Evolutionary conservation across 53 echinoderm and acorn worm genomes (phyloP), one percentile per base, ranked within the genome.

Genomic region (Holothuria scabra): DNA sequence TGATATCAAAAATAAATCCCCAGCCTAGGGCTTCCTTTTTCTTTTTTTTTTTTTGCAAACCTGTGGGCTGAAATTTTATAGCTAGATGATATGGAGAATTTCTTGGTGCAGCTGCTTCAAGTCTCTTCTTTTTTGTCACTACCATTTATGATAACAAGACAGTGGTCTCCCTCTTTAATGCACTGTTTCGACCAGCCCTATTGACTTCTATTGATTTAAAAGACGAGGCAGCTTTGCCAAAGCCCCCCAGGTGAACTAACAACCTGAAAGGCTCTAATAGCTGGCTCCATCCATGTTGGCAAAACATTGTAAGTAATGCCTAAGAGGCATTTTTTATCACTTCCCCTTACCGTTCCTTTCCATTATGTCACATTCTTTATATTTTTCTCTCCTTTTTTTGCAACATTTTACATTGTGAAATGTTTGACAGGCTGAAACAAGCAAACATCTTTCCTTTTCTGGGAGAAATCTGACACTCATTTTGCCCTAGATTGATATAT

Each of bases 291-390:
- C 19, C 72, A 46, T 72, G 72, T 46, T 72, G 46, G 72, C 72
- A 72, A 44, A 72, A 72, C 72, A 72, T 72, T 72, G 72, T 72
- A 72, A 72, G 72, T 72, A 46, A 72, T 72, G 72, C 72, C 72
- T 72, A 72, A 25, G 24, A 72, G 72, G 72, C 72, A 72, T 72
- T 72, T 72, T 49, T 28, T 23, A 72, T 72, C 32, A 72, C 48
- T 72, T 72, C 37, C 72, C 25, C 9, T 38, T 1, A 72, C n/a
- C 12, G 48, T 67, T 72, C 46, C 23, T 49, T 72, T 72, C 28
- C 72, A 22, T 46, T 46, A 23, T 72, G 48, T 25, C 46, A 72
- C 72, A 72, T 72, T 72, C 46, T 48, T 37, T 72, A 46, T 72
- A n/a, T n/a, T n/a, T n/a, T n/a, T n/a, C n/a, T n/a, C n/a, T n/a